phyloP scores from a whole-genome alignment of 2,888 invertebrate species.

The Cephus runcator region DNA sequence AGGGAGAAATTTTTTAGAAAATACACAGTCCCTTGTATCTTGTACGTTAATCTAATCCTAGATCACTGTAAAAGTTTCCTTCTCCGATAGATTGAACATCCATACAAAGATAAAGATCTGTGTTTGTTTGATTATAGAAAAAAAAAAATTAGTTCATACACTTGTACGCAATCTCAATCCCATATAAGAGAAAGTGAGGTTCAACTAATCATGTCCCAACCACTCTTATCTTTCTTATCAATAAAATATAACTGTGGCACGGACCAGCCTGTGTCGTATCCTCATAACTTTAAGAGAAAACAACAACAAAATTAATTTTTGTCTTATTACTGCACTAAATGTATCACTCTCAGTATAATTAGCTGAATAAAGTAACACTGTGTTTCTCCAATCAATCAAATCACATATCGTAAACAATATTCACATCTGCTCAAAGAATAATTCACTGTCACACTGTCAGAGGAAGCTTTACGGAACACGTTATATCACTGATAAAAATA shows the following conservation, averaged over 20 bases:
- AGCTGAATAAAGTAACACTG: background rate
- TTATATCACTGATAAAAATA: background rate
- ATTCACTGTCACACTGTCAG: background rate
- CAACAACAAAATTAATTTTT: background rate
- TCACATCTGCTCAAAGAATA: background rate
- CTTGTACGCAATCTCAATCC: background rate
- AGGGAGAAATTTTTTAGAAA: background rate
- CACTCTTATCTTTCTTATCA: background rate
- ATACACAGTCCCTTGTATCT: background rate
- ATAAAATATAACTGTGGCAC: background rate
- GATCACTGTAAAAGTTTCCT: background rate
- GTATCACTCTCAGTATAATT: background rate
- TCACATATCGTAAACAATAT: background rate
- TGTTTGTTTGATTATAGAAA: background rate
- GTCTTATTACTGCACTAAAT: background rate
- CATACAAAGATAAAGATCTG: background rate
- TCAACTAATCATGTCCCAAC: background rate
- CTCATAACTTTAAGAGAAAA: background rate
- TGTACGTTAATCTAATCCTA: background rate
- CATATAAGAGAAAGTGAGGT: background rate
- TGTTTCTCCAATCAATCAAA: background rate
- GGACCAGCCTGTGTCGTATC: background rate
- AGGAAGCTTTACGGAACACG: background rate
- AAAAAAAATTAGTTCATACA: background rate
- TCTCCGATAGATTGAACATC: background rate